Base-by-base conservation (phyloP, 2,888 invertebrate species). In the Conops quadrifasciatus region DNA sequence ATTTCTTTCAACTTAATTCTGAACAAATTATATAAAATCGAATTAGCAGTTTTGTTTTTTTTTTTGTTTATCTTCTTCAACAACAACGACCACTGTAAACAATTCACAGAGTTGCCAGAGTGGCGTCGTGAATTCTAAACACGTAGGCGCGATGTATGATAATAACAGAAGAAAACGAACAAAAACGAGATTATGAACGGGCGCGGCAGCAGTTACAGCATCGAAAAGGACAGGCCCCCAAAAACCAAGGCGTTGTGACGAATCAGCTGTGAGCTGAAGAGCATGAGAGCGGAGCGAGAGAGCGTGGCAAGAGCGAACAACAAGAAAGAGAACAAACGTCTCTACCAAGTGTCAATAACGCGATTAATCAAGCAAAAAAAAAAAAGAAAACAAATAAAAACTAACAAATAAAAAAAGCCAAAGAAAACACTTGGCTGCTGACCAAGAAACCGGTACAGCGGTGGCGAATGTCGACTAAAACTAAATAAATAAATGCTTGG, bases 361-460 rank as follows among this genome's bases (percentile, higher is more conserved):
- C 62, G 45, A 45, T 58, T 26, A 58, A 21, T 2, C 2, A 58
- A 36, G 28, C 28, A 58, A 47, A 59, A 26, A 56, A 67, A 73
- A 71, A 70, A 73, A 70, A 70, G 72, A 72, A 70, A 69, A 68
- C 53, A 64, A 70, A 67, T 66, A 51, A 56, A 73, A 73, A 66
- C 49, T 53, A 28, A 53, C 30, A 67, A 73, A 71, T 67, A 73
- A 70, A 70, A 72, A 70, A 72, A 69, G 66, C 59, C 58, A 70
- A 67, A 67, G 51, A 56, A 73, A 73, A 66, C 30, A 53, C 16
- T 26, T 58, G 58, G 58, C 58, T 13, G 58, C 28, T 26, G 9
- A 26, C 58, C 58, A 58, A 49, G 58, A 1, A 26, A 28, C 28
- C 15, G 15, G 58, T 24, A 28, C 45, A 21, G 45, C 53, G 16